A percentile compares a stretch with the other conserved stretches of the same genome.
Evolutionary conservation across 2,888 invertebrate genomes (phyloP).

Genomic region (Calliopum simillimum): DNA sequence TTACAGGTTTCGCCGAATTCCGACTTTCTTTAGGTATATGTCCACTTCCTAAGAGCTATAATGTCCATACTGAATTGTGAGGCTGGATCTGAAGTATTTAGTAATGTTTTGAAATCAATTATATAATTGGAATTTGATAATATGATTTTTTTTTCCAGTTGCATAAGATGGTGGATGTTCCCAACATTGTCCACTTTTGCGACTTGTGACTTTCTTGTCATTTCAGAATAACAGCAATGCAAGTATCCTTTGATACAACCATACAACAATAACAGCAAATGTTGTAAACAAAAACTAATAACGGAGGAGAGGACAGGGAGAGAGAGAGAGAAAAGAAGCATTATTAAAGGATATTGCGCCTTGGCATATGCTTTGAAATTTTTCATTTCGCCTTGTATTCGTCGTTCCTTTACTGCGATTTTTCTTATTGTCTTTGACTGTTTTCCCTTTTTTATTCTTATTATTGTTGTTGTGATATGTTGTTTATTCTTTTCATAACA

Average conservation of each 20-base stretch:
- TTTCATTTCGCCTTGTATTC: conserved; percentile 3
- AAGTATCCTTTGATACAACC: not conserved
- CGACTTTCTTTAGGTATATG: too few relatives aligned
- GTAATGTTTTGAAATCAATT: too few relatives aligned
- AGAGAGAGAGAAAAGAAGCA: not conserved
- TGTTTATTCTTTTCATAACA: conserved; percentile 4
- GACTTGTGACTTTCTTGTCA: not conserved
- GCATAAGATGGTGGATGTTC: not conserved
- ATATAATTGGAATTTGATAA: too few relatives aligned
- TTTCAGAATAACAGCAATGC: not conserved
- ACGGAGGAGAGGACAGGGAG: not conserved
- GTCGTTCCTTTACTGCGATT: not conserved
- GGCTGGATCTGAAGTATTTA: too few relatives aligned
- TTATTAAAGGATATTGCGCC: conserved; percentile 4
- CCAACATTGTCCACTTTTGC: conserved; percentile 7
- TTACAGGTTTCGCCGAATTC: too few relatives aligned
- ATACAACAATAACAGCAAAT: not conserved
- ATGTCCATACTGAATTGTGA: too few relatives aligned
- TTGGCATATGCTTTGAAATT: conserved; percentile 7
- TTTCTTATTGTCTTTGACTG: not conserved
- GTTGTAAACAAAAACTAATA: not conserved
- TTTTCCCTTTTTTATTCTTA: not conserved
- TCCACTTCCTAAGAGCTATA: too few relatives aligned
- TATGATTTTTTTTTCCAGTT: too few relatives aligned
- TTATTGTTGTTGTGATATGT: not conserved